A percentile compares a stretch with the other conserved stretches of the same genome.
These are phyloP conservation scores for Oceanites oceanicus DNA, from an alignment of 2,113 vertebrate species.

Conservation along the genomic window DNA sequence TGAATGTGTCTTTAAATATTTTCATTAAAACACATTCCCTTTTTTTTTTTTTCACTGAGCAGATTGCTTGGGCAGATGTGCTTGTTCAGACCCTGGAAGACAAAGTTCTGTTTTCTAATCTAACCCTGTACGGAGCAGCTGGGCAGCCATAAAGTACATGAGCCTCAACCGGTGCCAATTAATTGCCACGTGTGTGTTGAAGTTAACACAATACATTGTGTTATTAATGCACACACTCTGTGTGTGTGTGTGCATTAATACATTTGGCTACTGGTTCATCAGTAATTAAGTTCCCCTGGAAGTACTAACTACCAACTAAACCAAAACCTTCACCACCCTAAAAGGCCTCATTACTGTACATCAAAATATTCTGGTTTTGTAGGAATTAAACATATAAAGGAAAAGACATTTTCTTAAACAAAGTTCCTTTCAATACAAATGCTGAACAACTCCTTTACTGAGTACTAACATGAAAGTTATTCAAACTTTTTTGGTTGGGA, in stretches of 20 bases:
- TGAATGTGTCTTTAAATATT: background rate
- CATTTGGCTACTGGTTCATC: background rate
- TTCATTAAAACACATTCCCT: background rate
- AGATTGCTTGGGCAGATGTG: constrained; percentile 53
- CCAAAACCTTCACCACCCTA: background rate
- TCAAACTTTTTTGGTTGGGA: background rate
- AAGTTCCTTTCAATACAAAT: background rate
- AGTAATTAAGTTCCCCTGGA: background rate
- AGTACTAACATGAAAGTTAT: background rate
- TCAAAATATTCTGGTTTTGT: background rate
- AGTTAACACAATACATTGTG: background rate
- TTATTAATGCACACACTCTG: no score
- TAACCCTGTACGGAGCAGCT: background rate
- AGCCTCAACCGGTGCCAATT: background rate
- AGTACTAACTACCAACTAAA: background rate
- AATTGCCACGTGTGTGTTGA: background rate
- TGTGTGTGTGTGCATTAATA: background rate
- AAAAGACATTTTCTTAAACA: background rate
- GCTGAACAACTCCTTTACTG: background rate
- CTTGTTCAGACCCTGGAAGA: background rate
- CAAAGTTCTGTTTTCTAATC: background rate
- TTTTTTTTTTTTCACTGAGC: background rate
- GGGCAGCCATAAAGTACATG: background rate
- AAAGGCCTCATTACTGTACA: background rate
- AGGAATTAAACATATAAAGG: background rate